A percentile compares a stretch with the other conserved stretches of the same genome.
Conservation (phyloP, 2,888 invertebrate species). For the Phaedon cochleariae region DNA sequence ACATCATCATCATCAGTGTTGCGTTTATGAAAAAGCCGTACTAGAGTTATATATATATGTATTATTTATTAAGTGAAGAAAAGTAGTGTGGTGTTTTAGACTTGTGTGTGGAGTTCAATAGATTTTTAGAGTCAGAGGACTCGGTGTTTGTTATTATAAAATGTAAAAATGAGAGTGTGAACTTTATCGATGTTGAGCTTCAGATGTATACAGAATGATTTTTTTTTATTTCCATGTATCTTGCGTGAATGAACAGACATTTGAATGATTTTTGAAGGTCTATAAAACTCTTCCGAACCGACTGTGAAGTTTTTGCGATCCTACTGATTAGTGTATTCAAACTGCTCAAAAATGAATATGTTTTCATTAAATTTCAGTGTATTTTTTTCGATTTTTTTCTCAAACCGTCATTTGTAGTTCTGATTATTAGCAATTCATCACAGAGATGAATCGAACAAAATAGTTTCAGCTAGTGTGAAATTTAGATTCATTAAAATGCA, state of each 20-base stretch:
- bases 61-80: conserved; percentile 21
- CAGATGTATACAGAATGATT: conserved; percentile 24
- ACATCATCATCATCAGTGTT: conserved; percentile 12
- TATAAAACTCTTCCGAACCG: background rate
- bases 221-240: conserved; percentile 2
- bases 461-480: too few relatives aligned
- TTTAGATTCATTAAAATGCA: too few relatives aligned
- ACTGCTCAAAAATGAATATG: too few relatives aligned
- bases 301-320: background rate
- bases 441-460: too few relatives aligned
- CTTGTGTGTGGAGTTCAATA: conserved; percentile 2
- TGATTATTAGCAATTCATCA: too few relatives aligned
- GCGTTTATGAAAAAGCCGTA: conserved; percentile 22
- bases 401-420: too few relatives aligned
- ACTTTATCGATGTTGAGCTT: conserved; percentile 31
- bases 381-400: background rate
- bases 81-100: conserved; percentile 8
- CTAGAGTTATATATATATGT: conserved; percentile 14
- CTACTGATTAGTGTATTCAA: too few relatives aligned
- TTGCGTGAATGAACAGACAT: conserved; percentile 11
- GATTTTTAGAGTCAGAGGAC: background rate
- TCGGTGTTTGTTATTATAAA: conserved; percentile 16
- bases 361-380: too few relatives aligned
- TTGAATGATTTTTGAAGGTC: background rate
- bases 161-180: conserved; percentile 23